Percentiles rank a stretch among this genome's conserved stretches.
These are phyloP conservation scores for Microtus richardsoni DNA, from an alignment of 2,113 vertebrate species.

Conservation along the genomic window DNA sequence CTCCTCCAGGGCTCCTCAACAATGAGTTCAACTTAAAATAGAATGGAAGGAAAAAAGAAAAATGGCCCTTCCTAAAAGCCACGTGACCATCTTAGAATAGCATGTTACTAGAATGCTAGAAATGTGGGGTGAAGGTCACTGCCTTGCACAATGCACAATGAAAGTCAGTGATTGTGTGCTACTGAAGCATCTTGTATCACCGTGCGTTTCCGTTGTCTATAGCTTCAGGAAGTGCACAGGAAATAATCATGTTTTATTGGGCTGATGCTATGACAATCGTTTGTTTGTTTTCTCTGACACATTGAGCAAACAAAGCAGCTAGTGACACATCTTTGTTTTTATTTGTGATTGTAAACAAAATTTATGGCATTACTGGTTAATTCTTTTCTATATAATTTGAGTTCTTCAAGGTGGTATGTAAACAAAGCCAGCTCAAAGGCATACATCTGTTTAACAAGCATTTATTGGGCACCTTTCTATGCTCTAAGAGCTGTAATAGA, in stretches of 20 bases:
- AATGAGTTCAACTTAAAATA: constrained; percentile 40
- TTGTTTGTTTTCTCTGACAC: not conserved
- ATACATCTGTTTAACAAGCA: not conserved
- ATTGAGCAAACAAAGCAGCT: not conserved
- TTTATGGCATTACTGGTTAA: not conserved
- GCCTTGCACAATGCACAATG: not conserved
- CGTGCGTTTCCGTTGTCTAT: not conserved
- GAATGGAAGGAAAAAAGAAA: constrained; percentile 51
- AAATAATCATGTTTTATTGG: not conserved
- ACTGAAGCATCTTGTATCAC: not conserved
- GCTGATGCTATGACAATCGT: not conserved
- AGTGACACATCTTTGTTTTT: not conserved
- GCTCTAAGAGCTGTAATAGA: not conserved
- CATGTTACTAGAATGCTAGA: not conserved
- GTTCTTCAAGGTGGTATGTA: not conserved
- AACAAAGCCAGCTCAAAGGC: not conserved
- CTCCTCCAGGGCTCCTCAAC: constrained; percentile 35
- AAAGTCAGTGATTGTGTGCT: not conserved
- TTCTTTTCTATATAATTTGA: not conserved
- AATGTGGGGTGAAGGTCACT: not conserved
- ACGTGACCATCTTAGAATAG: constrained; percentile 5
- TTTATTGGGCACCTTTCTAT: not conserved
- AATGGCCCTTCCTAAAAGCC: not conserved
- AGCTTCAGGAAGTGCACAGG: not conserved
- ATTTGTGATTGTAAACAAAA: constrained; percentile 28